Percentiles rank a stretch among this genome's conserved stretches.
These are phyloP conservation scores for Cheilosia vulpina DNA, from an alignment of 2,888 invertebrate species.

Conservation along the genomic window DNA sequence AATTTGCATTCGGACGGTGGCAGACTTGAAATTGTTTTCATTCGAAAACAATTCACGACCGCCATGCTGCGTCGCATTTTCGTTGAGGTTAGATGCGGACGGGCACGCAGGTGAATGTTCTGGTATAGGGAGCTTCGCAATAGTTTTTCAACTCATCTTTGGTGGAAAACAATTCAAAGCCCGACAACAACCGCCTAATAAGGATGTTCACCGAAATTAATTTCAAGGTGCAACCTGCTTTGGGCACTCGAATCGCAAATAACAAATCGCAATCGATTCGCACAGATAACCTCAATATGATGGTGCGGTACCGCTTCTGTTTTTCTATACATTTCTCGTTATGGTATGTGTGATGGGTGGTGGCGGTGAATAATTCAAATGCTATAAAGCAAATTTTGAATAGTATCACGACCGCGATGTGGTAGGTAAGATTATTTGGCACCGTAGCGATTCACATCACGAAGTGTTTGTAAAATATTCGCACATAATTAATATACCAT, in stretches of 20 bases:
- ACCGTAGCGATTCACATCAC: slow-evolving; percentile 65
- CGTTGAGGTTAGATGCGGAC: neutral
- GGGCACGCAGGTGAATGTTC: slow-evolving; percentile 33
- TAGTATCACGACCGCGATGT: slow-evolving; percentile 70
- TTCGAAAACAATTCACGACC: slow-evolving; percentile 9
- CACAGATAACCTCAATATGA: slow-evolving; percentile 59
- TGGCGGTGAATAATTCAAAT: slow-evolving; percentile 64
- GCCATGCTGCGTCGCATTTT: neutral
- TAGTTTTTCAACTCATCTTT: neutral
- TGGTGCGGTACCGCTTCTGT: slow-evolving; percentile 22
- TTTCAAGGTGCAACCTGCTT: slow-evolving; percentile 54
- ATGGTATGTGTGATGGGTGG: slow-evolving; percentile 10
- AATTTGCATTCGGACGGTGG: slow-evolving; percentile 53
- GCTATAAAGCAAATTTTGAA: slow-evolving; percentile 61
- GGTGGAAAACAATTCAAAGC: slow-evolving; percentile 23
- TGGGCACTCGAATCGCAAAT: slow-evolving; percentile 25
- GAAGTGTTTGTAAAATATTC: slow-evolving; percentile 56
- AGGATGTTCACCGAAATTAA: slow-evolving; percentile 59
- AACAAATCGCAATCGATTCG: slow-evolving; percentile 8
- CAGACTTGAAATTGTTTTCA: slow-evolving; percentile 20
- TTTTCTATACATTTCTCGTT: neutral
- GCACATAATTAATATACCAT: slow-evolving; percentile 47
- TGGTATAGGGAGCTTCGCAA: slow-evolving; percentile 10
- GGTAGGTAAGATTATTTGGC: slow-evolving; percentile 74
- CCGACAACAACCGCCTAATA: slow-evolving; percentile 20